Conservation (phyloP, 2,113 vertebrate genomes). For the Empidonax alnorum region DNA sequence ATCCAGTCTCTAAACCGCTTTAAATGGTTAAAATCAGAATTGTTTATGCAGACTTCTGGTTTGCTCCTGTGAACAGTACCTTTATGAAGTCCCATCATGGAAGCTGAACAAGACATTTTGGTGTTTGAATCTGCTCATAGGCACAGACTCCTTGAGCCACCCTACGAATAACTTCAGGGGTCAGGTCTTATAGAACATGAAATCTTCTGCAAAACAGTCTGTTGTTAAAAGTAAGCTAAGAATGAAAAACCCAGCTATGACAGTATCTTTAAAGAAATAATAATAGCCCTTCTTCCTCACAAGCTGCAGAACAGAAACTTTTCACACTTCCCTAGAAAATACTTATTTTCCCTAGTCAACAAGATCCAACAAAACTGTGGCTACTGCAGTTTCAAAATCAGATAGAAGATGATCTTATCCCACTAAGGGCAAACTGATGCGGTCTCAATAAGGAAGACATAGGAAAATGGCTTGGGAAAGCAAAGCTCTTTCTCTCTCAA, state of each 20-base stretch:
- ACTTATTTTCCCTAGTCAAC: neutral
- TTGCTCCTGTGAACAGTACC: neutral
- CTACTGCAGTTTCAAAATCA: neutral
- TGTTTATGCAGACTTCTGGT: neutral
- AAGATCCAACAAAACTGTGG: neutral
- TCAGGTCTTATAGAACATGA: neutral
- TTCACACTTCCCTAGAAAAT: neutral
- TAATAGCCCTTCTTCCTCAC: neutral
- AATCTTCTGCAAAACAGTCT: neutral
- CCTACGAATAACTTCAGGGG: neutral
- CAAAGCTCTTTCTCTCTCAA: slow-evolving; percentile 35
- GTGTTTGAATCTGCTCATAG: neutral
- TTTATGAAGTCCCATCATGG: neutral
- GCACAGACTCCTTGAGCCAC: neutral
- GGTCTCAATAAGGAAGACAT: neutral
- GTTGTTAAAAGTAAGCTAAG: neutral
- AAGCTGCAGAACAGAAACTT: neutral
- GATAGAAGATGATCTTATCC: neutral
- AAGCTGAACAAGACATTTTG: neutral
- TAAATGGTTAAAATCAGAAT: neutral
- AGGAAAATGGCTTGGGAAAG: neutral
- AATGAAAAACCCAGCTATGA: neutral
- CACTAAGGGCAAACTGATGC: neutral
- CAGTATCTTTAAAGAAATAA: neutral
- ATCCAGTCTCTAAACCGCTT: neutral